phyloP scores from a whole-genome alignment of 2,888 invertebrate genomes.

The Agrochola lota region DNA sequence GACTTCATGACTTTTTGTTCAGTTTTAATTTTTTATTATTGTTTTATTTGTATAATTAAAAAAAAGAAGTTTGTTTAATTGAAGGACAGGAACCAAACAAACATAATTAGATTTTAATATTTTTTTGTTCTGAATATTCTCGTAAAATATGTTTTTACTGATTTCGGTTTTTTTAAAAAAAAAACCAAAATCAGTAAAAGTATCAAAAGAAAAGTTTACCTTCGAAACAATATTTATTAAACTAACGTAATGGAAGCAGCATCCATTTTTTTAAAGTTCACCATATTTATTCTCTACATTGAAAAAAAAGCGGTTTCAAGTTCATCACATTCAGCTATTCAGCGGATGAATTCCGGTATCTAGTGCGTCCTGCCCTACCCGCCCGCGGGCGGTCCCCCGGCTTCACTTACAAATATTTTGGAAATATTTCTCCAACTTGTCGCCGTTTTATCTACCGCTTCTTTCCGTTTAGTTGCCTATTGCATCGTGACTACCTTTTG shows the following conservation, averaged over 20 bases:
- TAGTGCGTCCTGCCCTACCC: slow-evolving; percentile 68
- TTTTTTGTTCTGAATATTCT: neutral
- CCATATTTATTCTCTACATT: slow-evolving; percentile 35
- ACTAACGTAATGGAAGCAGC: neutral
- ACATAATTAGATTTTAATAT: too few species aligned
- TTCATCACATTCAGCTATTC: slow-evolving; percentile 70
- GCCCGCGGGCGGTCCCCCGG: slow-evolving; percentile 80
- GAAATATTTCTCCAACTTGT: slow-evolving; percentile 90
- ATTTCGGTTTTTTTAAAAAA: too few species aligned
- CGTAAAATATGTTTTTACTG: neutral
- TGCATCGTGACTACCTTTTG: slow-evolving; percentile 71
- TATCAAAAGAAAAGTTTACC: neutral
- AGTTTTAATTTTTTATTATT: too few species aligned
- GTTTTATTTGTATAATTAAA: too few species aligned
- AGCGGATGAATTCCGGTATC: slow-evolving; percentile 70
- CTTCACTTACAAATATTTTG: slow-evolving; percentile 89
- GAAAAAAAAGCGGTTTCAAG: slow-evolving; percentile 68
- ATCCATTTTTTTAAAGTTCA: neutral
- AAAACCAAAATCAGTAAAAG: too few species aligned
- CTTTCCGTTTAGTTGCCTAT: slow-evolving; percentile 88
- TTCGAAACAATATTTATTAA: neutral
- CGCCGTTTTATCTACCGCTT: slow-evolving; percentile 89
- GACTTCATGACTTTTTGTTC: too few species aligned
- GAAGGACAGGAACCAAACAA: too few species aligned
- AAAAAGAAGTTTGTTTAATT: too few species aligned